A percentile compares a stretch with the other conserved stretches of the same genome.
Evolutionary conservation across 2,113 vertebrate genomes (phyloP).

Genomic region (Phaethornis superciliosus): DNA sequence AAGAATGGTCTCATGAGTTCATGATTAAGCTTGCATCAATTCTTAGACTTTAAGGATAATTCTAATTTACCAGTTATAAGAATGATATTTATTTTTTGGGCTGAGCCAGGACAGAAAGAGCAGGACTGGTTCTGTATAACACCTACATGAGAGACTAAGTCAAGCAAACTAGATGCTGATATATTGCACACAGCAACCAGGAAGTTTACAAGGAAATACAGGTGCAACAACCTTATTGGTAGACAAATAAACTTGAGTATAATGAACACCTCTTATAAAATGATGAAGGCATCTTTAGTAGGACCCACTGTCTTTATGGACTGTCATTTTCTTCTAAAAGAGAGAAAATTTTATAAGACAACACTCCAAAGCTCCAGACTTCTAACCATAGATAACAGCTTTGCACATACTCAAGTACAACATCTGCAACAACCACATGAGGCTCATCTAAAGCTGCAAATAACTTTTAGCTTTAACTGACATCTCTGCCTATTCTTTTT

Average conservation of each 20-base stretch:
- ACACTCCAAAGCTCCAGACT: neutral
- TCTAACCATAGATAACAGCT: neutral
- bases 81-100: slow-evolving; percentile 62
- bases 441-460: neutral
- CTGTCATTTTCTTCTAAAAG: neutral
- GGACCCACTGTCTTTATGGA: neutral
- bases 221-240: neutral
- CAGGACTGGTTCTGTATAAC: neutral
- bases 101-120: neutral
- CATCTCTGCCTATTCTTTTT: neutral
- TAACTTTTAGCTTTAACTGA: neutral
- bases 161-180: neutral
- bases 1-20: neutral
- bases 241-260: neutral
- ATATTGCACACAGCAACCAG: neutral
- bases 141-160: slow-evolving; percentile 5
- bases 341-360: neutral
- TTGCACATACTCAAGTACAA: rapidly evolving
- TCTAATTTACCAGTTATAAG: slow-evolving; percentile 20
- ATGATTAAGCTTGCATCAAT: neutral
- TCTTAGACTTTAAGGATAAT: slow-evolving; percentile 29
- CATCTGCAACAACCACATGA: neutral
- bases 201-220: slow-evolving; percentile 20
- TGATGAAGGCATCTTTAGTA: neutral
- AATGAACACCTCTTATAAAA: neutral